Percentiles rank a stretch among this genome's conserved stretches.
phyloP scores from a whole-genome alignment of 2,113 vertebrate genomes.

The Paratilapia polleni region DNA sequence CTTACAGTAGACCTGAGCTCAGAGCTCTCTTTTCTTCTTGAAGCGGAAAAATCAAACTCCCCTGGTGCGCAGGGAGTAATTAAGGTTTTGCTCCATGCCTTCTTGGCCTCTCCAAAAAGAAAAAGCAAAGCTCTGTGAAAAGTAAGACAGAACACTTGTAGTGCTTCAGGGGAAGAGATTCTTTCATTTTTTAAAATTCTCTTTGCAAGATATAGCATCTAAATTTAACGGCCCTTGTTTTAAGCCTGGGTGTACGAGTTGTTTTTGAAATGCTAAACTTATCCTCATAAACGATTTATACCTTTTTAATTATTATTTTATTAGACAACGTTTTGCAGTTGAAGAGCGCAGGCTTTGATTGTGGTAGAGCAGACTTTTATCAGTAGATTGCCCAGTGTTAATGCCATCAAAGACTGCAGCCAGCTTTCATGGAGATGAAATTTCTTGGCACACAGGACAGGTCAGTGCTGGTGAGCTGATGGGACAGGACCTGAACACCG shows the following conservation, averaged over 20 bases:
- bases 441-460: constrained; percentile 25
- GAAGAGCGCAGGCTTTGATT: constrained; percentile 38
- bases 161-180: constrained; percentile 6
- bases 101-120: constrained; percentile 59
- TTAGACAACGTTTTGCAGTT: constrained; percentile 8
- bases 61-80: constrained; percentile 76
- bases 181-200: neutral
- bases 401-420: constrained; percentile 38
- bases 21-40: constrained; percentile 54
- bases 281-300: neutral
- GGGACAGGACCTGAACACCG: constrained; percentile 37
- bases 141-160: constrained; percentile 31
- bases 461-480: constrained; percentile 33
- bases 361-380: constrained; percentile 20
- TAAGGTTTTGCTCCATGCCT: constrained; percentile 74
- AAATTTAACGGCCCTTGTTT: constrained; percentile 27
- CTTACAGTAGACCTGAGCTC: constrained; percentile 37
- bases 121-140: constrained; percentile 39
- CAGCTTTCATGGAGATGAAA: constrained; percentile 52
- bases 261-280: constrained; percentile 20
- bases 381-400: constrained; percentile 33
- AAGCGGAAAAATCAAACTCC: constrained; percentile 74
- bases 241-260: neutral
- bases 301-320: constrained; percentile 27
- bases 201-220: constrained; percentile 13